phyloP scores from a whole-genome alignment of 2,888 invertebrate genomes.

The Onthophagus sagittarius region DNA sequence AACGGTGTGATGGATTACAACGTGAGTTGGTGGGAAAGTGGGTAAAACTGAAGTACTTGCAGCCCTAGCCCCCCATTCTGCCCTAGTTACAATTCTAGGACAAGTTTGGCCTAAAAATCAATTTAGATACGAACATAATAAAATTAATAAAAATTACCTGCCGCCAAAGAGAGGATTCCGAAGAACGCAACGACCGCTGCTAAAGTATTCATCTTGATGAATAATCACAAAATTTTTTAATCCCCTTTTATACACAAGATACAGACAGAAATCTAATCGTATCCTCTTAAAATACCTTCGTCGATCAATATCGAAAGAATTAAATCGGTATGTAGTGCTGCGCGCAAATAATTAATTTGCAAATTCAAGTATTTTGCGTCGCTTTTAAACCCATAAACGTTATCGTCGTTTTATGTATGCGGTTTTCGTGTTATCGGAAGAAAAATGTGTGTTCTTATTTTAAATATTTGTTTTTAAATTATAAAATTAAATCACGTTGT shows the following conservation, averaged over 20 bases:
- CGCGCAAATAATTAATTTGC: too few relatives aligned
- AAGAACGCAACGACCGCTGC: neutral
- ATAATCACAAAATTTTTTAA: neutral
- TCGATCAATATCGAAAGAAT: neutral
- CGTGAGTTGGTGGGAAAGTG: constrained; percentile 33
- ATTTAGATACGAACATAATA: neutral
- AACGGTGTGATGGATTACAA: constrained; percentile 45
- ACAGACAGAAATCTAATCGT: neutral
- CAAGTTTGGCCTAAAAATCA: constrained; percentile 13
- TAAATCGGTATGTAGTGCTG: neutral
- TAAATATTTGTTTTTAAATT: too few relatives aligned
- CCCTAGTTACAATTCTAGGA: constrained; percentile 38
- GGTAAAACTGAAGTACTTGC: constrained; percentile 16
- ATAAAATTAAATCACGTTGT: neutral
- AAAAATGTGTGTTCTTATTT: too few relatives aligned
- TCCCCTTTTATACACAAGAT: neutral
- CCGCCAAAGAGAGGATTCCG: constrained; percentile 3
- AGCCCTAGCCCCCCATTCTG: constrained; percentile 27
- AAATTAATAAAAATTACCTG: neutral
- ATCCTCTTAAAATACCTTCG: neutral
- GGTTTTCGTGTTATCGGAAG: neutral
- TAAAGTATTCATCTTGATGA: constrained; percentile 5
- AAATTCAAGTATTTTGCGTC: neutral
- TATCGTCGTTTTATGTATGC: neutral
- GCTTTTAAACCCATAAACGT: neutral